A percentile compares a stretch with the other conserved stretches of the same genome.
phyloP scores from a whole-genome alignment of 2,888 invertebrate species.

The Erannis defoliaria region DNA sequence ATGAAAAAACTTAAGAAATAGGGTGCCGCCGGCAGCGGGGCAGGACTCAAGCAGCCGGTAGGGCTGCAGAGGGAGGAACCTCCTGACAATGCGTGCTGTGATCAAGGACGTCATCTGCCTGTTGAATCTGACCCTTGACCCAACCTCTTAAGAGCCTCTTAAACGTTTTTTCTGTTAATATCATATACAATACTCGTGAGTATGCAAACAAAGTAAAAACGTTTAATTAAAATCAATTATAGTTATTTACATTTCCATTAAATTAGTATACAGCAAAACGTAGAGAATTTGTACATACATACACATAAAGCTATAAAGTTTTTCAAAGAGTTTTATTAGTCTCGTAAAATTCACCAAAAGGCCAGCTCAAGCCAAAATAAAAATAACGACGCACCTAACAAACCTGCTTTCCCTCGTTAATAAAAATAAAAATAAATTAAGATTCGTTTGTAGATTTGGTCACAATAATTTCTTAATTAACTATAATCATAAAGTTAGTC shows the following conservation, averaged over 20 bases:
- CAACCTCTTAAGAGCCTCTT: background rate
- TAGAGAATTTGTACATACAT: background rate
- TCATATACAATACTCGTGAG: too few species aligned
- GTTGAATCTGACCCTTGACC: too few species aligned
- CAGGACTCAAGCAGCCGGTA: too few species aligned
- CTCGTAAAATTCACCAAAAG: constrained; percentile 19
- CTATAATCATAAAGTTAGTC: background rate
- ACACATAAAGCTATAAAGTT: constrained; percentile 11
- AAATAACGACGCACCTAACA: constrained; percentile 17
- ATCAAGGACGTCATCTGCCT: too few species aligned
- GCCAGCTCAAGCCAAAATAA: constrained; percentile 16
- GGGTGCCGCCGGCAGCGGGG: too few species aligned
- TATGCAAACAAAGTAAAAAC: too few species aligned
- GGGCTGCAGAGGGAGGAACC: too few species aligned
- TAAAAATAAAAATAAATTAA: constrained; percentile 4
- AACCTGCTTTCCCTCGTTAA: constrained; percentile 14
- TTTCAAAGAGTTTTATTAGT: constrained; percentile 30
- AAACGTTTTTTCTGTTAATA: too few species aligned
- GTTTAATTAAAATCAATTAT: too few species aligned
- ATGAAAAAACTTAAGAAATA: too few species aligned
- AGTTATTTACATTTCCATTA: too few species aligned
- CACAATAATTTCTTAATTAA: constrained; percentile 2
- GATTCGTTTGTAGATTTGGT: background rate
- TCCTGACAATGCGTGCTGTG: too few species aligned
- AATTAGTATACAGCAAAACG: background rate